Evolutionary conservation across 2,113 vertebrate genomes (phyloP), one percentile per base, ranked within the genome.

Genomic region (Pseudorhombus dupliciocellatus): DNA sequence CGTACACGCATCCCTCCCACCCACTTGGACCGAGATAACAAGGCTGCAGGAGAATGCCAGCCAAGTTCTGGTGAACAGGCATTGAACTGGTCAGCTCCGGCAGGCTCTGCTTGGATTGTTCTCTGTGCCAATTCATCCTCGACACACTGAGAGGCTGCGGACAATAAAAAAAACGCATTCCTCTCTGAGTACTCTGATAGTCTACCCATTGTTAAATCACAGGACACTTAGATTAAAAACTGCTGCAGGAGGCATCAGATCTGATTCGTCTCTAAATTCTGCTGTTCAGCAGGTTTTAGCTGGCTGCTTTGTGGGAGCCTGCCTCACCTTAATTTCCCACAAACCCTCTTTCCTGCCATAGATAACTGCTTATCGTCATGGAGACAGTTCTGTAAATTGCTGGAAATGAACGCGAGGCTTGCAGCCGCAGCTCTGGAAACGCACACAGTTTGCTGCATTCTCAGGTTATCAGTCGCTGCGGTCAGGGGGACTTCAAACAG

Each of bases 311-410:
- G n/a, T 44, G 61, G 77, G 51, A 85, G 48, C 40, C 37, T 31
- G 28, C 37, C 54, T 64, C 60, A 54, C 57, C 63, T 73, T 55
- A 58, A 84, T 79, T 73, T 85, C 75, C 67, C 50, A 71, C 80
- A 64, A 68, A 44, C 55, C 71, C 42, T 21, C 12, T 78, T 90
- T 85, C 77, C 83, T 81, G 54, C 55, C 24, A 65, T 31, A 86
- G 69, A 88, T 87, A 82, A 84, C 73, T 40, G 54, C 78, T 86
- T 81, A 76, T 90, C 67, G 28, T 69, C 79, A 83, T 71, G 63
- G 53, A 46, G 74, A 75, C 66, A 70, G 69, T 71, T 75, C 14
- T 5, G 78, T 77, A 85, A 90, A 88, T 88, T 58, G 71, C 69
- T 79, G 74, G 70, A 83, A 85, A 82, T 69, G 44, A 82, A 73